A percentile compares a stretch with the other conserved stretches of the same genome.
Conservation (phyloP, 2,113 vertebrate genomes). For the Gallinago undulata region DNA sequence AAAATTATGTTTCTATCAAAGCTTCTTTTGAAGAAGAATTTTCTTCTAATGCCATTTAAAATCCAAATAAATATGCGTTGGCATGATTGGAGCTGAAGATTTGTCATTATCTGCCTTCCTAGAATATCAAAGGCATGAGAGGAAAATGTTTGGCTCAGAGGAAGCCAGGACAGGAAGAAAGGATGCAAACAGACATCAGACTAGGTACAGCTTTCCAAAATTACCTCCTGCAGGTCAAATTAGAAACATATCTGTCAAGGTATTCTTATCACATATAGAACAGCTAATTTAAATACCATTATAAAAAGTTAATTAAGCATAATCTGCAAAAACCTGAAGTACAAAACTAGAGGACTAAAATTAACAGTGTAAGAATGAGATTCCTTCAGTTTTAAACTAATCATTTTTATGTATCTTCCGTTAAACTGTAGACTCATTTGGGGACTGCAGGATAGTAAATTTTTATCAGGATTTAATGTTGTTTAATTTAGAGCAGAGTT, state of each 20-base stretch:
- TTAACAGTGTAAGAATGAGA: constrained; percentile 49
- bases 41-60: background rate
- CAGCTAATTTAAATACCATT: constrained; percentile 50
- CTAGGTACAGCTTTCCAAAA: background rate
- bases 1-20: background rate
- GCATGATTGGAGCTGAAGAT: background rate
- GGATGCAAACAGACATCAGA: background rate
- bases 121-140: background rate
- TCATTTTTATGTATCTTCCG: background rate
- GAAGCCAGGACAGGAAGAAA: background rate
- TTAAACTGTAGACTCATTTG: constrained; percentile 8
- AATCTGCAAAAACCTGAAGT: constrained; percentile 31
- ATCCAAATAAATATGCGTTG: background rate
- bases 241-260: background rate
- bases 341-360: constrained; percentile 37
- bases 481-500: constrained; percentile 53
- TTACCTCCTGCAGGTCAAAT: constrained; percentile 24
- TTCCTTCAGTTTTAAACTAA: constrained; percentile 37
- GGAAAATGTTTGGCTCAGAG: background rate
- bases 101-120: background rate
- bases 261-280: constrained; percentile 22
- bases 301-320: constrained; percentile 60
- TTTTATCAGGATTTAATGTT: constrained; percentile 64
- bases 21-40: background rate
- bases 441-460: constrained; percentile 26